phyloP scores from a whole-genome alignment of 2,113 vertebrate species.

The Lagopus muta region DNA sequence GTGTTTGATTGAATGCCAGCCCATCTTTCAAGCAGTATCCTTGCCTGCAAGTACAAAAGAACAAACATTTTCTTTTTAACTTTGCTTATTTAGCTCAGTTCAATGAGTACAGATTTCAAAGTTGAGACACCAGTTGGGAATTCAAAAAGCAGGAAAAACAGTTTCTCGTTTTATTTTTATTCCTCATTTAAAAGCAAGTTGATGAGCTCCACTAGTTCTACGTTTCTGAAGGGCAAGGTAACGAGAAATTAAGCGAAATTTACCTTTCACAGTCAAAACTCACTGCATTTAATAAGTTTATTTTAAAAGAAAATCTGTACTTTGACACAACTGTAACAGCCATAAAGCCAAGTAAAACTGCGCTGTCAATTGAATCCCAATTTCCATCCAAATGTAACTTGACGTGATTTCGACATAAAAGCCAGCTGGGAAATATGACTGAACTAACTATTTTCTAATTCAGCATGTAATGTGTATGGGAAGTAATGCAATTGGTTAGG shows the following conservation, averaged over 20 bases:
- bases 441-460: neutral
- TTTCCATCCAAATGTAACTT: constrained; percentile 1
- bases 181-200: neutral
- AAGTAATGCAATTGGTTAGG: neutral
- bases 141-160: constrained; percentile 50
- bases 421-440: neutral
- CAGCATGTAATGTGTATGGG: neutral
- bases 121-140: constrained; percentile 48
- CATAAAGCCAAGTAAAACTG: neutral
- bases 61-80: constrained; percentile 62
- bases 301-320: constrained; percentile 8
- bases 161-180: neutral
- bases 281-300: neutral
- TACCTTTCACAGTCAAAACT: neutral
- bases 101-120: constrained; percentile 46
- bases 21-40: constrained; percentile 40
- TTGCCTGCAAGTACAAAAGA: constrained; percentile 56
- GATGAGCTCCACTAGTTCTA: constrained; percentile 31
- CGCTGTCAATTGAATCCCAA: neutral
- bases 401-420: neutral
- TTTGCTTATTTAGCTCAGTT: constrained; percentile 60
- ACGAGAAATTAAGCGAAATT: constrained; percentile 32
- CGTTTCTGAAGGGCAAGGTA: constrained; percentile 48
- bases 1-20: constrained; percentile 6
- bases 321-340: constrained; percentile 12